Evolutionary conservation across 2,113 vertebrate species (phyloP).

Genomic region (Petrocephalus zakoni): DNA sequence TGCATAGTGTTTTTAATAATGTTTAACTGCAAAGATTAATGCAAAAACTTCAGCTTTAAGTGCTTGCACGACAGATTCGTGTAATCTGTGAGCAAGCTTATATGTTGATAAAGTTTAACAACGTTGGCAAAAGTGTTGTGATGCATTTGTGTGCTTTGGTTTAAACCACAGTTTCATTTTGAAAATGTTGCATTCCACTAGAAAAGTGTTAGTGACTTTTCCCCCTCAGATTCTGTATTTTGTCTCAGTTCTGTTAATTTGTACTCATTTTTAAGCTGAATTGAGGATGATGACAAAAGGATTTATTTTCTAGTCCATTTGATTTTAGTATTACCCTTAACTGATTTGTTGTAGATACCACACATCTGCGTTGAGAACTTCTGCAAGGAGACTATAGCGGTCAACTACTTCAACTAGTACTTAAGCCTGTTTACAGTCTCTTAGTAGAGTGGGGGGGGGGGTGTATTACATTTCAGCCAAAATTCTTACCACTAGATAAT

Average conservation of each 20-base stretch:
- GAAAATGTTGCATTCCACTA: slow-evolving; percentile 2
- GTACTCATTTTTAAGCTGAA: not conserved
- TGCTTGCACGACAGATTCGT: not conserved
- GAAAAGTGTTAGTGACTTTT: not conserved
- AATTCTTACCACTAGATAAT: not conserved
- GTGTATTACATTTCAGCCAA: not conserved
- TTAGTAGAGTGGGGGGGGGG: not conserved
- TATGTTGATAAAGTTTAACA: not conserved
- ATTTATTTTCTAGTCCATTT: not conserved
- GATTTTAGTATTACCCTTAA: not conserved
- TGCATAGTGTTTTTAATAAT: not conserved
- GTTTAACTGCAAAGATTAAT: slow-evolving; percentile 8
- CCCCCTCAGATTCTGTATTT: not conserved
- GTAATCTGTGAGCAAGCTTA: not conserved
- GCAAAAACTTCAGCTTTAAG: slow-evolving; percentile 5
- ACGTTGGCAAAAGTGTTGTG: not conserved
- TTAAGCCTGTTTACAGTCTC: not conserved
- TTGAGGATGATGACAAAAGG: not conserved
- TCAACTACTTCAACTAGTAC: not conserved
- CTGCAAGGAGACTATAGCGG: not conserved
- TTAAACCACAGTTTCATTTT: not conserved
- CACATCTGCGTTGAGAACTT: not conserved
- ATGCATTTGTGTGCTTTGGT: not conserved
- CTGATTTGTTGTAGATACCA: not conserved
- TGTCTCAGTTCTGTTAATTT: not conserved